phyloP scores from a whole-genome alignment of 2,888 invertebrate genomes.

The Drosophila mercatorum region DNA sequence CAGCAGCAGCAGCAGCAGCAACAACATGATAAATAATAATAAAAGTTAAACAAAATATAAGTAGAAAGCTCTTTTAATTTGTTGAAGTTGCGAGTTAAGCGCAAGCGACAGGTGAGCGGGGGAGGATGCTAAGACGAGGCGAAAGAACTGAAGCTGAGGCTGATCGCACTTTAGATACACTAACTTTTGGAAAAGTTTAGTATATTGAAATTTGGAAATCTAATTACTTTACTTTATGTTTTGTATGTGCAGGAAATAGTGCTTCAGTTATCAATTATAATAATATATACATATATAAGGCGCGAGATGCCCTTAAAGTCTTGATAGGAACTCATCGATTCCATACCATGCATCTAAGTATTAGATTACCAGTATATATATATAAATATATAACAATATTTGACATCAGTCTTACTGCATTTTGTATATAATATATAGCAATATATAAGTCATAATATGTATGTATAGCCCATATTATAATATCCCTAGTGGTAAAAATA shows the following conservation, averaged over 20 bases:
- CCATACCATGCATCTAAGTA: too few relatives aligned
- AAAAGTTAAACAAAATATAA: constrained; percentile 6
- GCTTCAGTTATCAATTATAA: background rate
- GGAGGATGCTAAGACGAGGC: constrained; percentile 18
- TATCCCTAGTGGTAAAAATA: too few relatives aligned
- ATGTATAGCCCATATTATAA: too few relatives aligned
- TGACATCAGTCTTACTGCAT: too few relatives aligned
- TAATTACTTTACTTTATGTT: background rate
- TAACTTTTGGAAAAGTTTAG: background rate
- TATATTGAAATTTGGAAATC: background rate
- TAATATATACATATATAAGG: background rate
- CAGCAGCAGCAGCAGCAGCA: constrained; percentile 21
- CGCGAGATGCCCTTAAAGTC: too few relatives aligned
- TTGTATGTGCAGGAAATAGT: background rate
- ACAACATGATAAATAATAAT: constrained; percentile 34
- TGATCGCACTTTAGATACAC: background rate
- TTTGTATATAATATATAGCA: too few relatives aligned
- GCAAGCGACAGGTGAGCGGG: constrained; percentile 1
- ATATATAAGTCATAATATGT: too few relatives aligned
- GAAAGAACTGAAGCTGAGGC: background rate
- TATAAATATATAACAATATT: too few relatives aligned
- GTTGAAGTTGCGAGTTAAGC: constrained; percentile 18
- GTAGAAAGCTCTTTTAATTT: constrained; percentile 43
- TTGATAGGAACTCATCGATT: too few relatives aligned
- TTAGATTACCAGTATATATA: too few relatives aligned